These are phyloP conservation scores for Lacanobia oleracea DNA, from an alignment of 2,888 invertebrate species.

Conservation along the genomic window DNA sequence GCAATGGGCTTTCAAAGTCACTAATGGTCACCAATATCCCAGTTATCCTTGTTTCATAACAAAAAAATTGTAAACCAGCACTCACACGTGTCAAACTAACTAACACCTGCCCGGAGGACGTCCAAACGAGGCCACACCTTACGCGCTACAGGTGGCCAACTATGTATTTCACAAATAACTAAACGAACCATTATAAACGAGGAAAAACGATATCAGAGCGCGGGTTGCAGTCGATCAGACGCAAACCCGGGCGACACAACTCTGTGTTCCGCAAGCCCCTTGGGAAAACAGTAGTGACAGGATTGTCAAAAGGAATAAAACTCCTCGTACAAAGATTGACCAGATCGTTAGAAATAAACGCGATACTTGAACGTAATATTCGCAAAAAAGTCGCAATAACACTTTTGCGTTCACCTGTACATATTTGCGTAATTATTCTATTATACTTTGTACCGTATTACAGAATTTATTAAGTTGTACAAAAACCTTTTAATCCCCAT, in stretches of 20 bases:
- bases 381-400: constrained; percentile 26
- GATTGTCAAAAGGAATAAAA: neutral
- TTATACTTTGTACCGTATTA: constrained; percentile 72
- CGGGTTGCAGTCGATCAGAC: neutral
- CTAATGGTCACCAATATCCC: neutral
- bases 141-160: constrained; percentile 47
- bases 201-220: neutral
- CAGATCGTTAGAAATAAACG: neutral
- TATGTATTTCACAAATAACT: constrained; percentile 41
- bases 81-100: neutral
- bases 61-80: too few relatives aligned
- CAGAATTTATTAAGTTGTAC: constrained; percentile 75
- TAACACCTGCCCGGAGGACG: constrained; percentile 19
- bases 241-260: neutral
- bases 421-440: constrained; percentile 73
- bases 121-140: constrained; percentile 36
- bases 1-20: neutral
- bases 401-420: constrained; percentile 68
- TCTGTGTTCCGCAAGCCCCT: neutral
- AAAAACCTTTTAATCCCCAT: constrained; percentile 73
- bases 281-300: neutral
- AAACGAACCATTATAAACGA: constrained; percentile 12
- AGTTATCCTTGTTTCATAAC: too few relatives aligned
- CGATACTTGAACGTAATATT: neutral
- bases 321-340: neutral